A percentile compares a stretch with the other conserved stretches of the same genome.
Evolutionary conservation across 2,888 invertebrate species (phyloP).

Genomic region (Diploptera punctata): DNA sequence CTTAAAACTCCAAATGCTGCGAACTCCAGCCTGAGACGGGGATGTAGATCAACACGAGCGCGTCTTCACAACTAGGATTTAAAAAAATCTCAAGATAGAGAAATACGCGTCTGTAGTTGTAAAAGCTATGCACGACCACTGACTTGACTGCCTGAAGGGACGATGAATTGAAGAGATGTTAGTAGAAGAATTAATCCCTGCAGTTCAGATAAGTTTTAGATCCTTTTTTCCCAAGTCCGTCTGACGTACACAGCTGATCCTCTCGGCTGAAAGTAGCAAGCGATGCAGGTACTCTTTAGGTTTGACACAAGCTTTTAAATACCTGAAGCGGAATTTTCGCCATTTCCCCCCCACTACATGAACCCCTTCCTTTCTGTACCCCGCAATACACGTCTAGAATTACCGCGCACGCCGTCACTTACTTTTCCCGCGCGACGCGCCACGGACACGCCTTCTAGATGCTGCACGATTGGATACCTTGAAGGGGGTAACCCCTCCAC

Average conservation of each 20-base stretch:
- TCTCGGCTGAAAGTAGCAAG: constrained; percentile 27
- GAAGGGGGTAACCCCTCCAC: constrained; percentile 19
- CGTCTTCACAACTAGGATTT: not conserved
- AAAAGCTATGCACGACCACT: constrained; percentile 18
- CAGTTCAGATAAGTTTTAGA: constrained; percentile 1
- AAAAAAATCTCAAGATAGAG: not conserved
- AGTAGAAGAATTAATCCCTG: not conserved
- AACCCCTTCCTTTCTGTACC: constrained; percentile 32
- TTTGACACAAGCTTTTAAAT: constrained; percentile 36
- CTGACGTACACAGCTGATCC: constrained; percentile 23
- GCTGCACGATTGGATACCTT: constrained; percentile 2
- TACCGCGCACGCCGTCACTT: not conserved
- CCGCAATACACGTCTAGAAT: not conserved
- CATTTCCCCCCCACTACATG: constrained; percentile 40
- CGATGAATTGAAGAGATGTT: not conserved
- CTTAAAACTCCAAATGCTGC: constrained; percentile 47
- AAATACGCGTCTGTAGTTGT: not conserved
- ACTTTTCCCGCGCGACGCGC: constrained; percentile 19
- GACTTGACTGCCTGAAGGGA: constrained; percentile 13
- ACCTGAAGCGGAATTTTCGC: constrained; percentile 45
- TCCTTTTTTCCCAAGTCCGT: constrained; percentile 28
- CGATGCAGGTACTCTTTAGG: constrained; percentile 28
- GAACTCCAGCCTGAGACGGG: constrained; percentile 46
- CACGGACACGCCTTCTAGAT: constrained; percentile 21
- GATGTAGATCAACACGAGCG: not conserved